phyloP scores from a whole-genome alignment of 2,797 vertebrate genomes.

The Semaprochilodus insignis region DNA sequence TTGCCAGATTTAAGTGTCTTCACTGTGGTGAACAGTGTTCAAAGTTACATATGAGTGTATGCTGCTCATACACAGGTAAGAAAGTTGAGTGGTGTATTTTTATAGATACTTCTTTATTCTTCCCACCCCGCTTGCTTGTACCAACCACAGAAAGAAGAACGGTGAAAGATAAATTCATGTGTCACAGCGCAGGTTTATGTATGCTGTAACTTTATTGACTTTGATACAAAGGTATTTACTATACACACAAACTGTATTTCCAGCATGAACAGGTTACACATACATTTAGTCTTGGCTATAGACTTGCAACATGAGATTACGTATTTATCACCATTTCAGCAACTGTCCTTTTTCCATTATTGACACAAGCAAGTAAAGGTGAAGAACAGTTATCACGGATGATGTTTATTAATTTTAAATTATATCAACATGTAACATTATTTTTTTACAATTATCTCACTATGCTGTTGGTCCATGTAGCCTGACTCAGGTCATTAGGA shows the following conservation, averaged over 20 bases:
- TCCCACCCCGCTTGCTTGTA: background rate
- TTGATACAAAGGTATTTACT: too few relatives aligned
- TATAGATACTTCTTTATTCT: background rate
- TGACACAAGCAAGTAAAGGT: background rate
- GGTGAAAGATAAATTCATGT: background rate
- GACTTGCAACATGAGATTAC: background rate
- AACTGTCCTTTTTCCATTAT: background rate
- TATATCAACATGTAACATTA: background rate
- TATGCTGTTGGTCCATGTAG: conserved; percentile 69
- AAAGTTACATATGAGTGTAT: too few relatives aligned
- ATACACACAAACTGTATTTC: too few relatives aligned
- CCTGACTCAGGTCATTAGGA: conserved; percentile 98
- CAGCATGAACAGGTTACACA: too few relatives aligned
- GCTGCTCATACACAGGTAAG: too few relatives aligned
- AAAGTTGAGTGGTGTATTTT: too few relatives aligned
- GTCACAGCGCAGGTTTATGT: too few relatives aligned
- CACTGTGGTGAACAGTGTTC: too few relatives aligned
- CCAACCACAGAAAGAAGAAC: background rate
- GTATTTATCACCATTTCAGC: background rate
- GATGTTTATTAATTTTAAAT: background rate
- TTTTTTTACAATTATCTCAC: background rate
- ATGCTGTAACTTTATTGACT: too few relatives aligned
- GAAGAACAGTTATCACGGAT: background rate
- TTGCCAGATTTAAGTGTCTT: too few relatives aligned
- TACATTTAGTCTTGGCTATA: background rate